phyloP scores from a whole-genome alignment of 2,888 invertebrate species.

The Polyommatus icarus region DNA sequence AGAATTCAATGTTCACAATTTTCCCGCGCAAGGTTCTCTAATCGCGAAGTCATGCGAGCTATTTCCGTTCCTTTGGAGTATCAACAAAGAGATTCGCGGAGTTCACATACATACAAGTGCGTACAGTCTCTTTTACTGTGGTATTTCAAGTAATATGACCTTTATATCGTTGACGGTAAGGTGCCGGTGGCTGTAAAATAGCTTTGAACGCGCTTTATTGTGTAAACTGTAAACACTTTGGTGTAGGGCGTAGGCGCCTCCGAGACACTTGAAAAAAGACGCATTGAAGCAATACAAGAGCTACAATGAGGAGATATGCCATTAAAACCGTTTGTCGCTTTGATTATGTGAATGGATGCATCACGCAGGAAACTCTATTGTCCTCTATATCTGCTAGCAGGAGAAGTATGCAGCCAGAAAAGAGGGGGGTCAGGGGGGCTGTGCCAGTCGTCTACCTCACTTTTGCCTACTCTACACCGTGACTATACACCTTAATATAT shows the following conservation, averaged over 20 bases:
- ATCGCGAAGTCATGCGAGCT: conserved; percentile 23
- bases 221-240: conserved; percentile 19
- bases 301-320: conserved; percentile 9
- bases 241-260: background rate
- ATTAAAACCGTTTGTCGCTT: background rate
- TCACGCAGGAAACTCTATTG: background rate
- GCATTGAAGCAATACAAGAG: background rate
- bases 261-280: conserved; percentile 9
- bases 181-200: background rate
- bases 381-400: background rate
- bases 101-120: conserved; percentile 19
- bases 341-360: background rate
- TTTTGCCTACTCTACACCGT: too few species aligned
- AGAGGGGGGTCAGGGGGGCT: background rate
- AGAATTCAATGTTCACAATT: conserved; percentile 12
- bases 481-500: too few species aligned
- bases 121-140: background rate
- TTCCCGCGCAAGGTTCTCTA: conserved; percentile 12
- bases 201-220: background rate
- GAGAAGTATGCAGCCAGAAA: background rate
- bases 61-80: conserved; percentile 23
- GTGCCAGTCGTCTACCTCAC: too few species aligned
- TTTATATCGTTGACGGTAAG: background rate
- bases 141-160: background rate
- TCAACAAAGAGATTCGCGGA: conserved; percentile 27